These are phyloP conservation scores for Abscondita cerata DNA, from an alignment of 2,888 invertebrate genomes.

Conservation along the genomic window DNA sequence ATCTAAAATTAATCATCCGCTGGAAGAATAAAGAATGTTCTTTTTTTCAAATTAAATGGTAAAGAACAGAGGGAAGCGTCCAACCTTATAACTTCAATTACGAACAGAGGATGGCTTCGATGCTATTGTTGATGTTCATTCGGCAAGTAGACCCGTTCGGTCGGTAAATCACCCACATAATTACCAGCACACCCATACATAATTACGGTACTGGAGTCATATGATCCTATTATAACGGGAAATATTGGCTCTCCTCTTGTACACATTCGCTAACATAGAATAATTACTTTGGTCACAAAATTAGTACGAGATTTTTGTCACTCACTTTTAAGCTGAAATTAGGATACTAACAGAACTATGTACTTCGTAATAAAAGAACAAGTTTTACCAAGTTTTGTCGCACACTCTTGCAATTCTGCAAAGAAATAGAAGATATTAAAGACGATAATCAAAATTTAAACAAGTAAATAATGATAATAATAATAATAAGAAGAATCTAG, in stretches of 20 bases:
- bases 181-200: conserved; percentile 44
- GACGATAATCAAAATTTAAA: no score
- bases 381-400: no score
- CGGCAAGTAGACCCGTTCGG: conserved; percentile 41
- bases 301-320: no score
- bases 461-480: no score
- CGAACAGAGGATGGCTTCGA: conserved; percentile 24
- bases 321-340: no score
- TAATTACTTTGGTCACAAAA: neutral
- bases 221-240: conserved; percentile 32
- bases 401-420: no score
- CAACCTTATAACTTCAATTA: conserved; percentile 34
- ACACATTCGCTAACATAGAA: neutral
- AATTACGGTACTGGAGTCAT: conserved; percentile 42
- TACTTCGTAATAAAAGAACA: no score
- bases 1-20: conserved; percentile 3
- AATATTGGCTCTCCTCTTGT: conserved; percentile 15
- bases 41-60: conserved; percentile 28
- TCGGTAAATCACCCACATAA: conserved; percentile 46
- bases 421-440: no score
- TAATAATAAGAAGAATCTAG: no score
- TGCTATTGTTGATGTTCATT: conserved; percentile 40
- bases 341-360: no score
- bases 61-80: conserved; percentile 26
- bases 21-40: conserved; percentile 19